Evolutionary conservation across 1,140 invertebrate genomes (phyloP).

Genomic region (Nixonia krombeini): DNA sequence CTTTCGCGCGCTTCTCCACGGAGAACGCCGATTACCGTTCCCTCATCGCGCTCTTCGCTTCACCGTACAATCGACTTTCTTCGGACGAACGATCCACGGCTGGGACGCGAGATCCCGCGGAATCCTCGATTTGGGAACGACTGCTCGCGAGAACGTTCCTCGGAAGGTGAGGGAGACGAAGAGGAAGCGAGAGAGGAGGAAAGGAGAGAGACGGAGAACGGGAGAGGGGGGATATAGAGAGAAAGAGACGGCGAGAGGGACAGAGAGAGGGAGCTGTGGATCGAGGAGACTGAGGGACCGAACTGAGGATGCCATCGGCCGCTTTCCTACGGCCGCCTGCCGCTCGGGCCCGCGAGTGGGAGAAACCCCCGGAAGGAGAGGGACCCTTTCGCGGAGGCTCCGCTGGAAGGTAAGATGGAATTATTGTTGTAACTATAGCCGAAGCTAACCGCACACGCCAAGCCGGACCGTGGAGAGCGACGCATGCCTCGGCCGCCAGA

Average conservation of each 20-base stretch:
- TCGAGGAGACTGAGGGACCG: slow-evolving; percentile 31
- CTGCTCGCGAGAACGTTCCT: background rate
- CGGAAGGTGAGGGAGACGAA: background rate
- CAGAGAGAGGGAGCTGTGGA: slow-evolving; percentile 12
- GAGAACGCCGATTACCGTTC: background rate
- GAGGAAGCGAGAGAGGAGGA: background rate
- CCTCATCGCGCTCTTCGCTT: background rate
- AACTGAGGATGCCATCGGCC: slow-evolving; percentile 40
- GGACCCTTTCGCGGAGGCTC: slow-evolving; percentile 43
- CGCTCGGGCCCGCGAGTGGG: slow-evolving; percentile 31
- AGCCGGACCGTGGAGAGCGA: slow-evolving; percentile 38
- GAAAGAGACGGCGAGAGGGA: slow-evolving; percentile 5
- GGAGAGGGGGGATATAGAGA: background rate
- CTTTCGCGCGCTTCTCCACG: background rate
- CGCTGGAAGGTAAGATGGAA: slow-evolving; percentile 27
- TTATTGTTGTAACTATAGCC: slow-evolving; percentile 46
- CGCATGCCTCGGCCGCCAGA: slow-evolving; percentile 18
- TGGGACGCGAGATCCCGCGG: background rate
- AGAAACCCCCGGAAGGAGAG: slow-evolving; percentile 43
- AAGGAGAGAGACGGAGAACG: background rate
- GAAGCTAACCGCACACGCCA: slow-evolving; percentile 41
- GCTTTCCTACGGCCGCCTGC: slow-evolving; percentile 25
- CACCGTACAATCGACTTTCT: no score
- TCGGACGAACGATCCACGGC: no score
- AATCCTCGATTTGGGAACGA: background rate